Evolutionary conservation across 1,140 invertebrate species (phyloP).

Genomic region (Pogonognathellus flavescens): DNA sequence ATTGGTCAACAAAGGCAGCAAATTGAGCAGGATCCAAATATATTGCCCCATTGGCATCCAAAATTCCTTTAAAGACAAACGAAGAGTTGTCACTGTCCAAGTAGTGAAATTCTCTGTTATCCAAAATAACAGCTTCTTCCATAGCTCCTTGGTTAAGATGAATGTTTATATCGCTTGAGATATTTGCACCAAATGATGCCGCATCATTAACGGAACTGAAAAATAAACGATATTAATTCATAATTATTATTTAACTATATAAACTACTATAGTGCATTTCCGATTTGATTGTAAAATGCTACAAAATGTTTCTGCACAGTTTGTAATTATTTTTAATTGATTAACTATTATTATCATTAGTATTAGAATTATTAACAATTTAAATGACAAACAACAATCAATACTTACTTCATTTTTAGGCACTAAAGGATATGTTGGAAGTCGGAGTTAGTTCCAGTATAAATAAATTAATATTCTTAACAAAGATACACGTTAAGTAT

Average conservation of each 20-base stretch:
- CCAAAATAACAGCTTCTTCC: slow-evolving; percentile 54
- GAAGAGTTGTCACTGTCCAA: slow-evolving; percentile 57
- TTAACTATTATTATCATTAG: too few species aligned
- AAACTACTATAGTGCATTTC: too few species aligned
- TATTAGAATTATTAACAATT: too few species aligned
- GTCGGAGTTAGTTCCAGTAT: too few species aligned
- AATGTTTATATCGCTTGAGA: background rate
- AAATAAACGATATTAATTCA: background rate
- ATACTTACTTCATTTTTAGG: background rate
- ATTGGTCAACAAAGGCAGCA: slow-evolving; percentile 56
- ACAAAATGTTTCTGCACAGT: too few species aligned
- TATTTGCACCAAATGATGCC: background rate
- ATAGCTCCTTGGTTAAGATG: slow-evolving; percentile 27
- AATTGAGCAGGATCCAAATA: slow-evolving; percentile 58
- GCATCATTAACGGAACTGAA: background rate
- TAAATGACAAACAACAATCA: background rate
- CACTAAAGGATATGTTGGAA: too few species aligned
- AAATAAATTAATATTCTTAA: too few species aligned
- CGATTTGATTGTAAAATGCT: too few species aligned
- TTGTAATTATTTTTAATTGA: too few species aligned
- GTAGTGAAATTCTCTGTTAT: slow-evolving; percentile 47
- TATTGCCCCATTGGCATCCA: slow-evolving; percentile 55
- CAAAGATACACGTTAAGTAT: too few species aligned
- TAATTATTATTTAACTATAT: background rate
- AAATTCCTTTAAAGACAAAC: slow-evolving; percentile 60